Evolutionary conservation across 2,797 vertebrate species (phyloP), one percentile per base, ranked within the genome.

Genomic region (Lophotriccus pileatus): DNA sequence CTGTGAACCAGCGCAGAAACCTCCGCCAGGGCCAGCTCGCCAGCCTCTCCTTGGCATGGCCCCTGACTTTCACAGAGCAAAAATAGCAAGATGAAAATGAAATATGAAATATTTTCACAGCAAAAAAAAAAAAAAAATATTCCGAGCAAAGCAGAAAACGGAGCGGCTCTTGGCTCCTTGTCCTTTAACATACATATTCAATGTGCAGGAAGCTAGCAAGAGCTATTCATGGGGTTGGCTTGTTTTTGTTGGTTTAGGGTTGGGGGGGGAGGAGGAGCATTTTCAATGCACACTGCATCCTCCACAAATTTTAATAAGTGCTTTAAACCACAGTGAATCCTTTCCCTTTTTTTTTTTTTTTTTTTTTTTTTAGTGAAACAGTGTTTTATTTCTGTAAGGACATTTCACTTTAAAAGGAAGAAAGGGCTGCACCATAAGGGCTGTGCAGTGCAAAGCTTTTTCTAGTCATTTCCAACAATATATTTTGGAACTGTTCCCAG

Each of bases 121-220:
- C 25, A 49, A 50, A 49, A 18, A 28, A 49, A 16, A 81, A 86
- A 24, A 47, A 91, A 89, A 97, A 93, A 63, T 94, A 96, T 97
- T 90, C 97, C 90, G 93, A 97, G 96, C 95, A 93, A 97, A 97
- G 94, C 96, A 96, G 97, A 52, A 52, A 97, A 75, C 85, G 66
- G 72, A 95, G 84, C 1, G 3, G 60, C 85, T 91, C 95, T 79
- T 87, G 88, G 93, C 91, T 96, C 91, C 87, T 94, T 68, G 75
- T 88, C 63, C 83, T 73, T 96, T 96, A 96, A 95, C 91, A 96
- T 91, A 93, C 93, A 97, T 96, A 94, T 95, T 96, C 95, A 95
- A 89, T 74, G 78, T 32, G 94, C 95, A 97, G 95, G 96, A 95
- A 94, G 96, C 92, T 95, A 89, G 97, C 96, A 97, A 96, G 93